These are phyloP conservation scores for Heterochromis multidens DNA, from an alignment of 2,113 vertebrate genomes.

Conservation along the genomic window DNA sequence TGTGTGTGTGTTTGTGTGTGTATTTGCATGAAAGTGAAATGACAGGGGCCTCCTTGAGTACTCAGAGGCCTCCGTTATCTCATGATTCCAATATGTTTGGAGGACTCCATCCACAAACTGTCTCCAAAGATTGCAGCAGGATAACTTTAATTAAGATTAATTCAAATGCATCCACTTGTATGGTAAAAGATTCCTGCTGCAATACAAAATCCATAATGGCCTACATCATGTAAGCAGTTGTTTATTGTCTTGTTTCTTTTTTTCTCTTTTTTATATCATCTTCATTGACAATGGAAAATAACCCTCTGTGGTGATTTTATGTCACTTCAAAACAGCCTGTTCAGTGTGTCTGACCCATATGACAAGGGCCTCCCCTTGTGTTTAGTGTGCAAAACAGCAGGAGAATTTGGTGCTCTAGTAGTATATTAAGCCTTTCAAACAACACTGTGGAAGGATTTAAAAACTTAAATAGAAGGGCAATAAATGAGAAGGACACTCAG, in stretches of 20 bases:
- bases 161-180: background rate
- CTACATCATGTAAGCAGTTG: background rate
- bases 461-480: background rate
- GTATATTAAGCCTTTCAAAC: no score
- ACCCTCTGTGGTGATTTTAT: background rate
- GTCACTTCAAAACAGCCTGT: background rate
- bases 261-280: background rate
- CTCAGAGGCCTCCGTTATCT: constrained; percentile 18
- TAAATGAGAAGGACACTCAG: background rate
- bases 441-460: no score
- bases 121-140: background rate
- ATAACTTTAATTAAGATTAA: background rate
- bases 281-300: background rate
- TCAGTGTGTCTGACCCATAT: constrained; percentile 9
- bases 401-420: background rate
- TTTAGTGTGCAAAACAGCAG: constrained; percentile 6
- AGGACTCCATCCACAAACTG: constrained; percentile 2
- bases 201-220: background rate
- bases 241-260: background rate
- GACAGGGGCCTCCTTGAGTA: constrained; percentile 46
- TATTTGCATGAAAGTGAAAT: background rate
- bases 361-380: constrained; percentile 65
- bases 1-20: constrained; percentile 22
- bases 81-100: constrained; percentile 15
- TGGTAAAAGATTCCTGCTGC: background rate